Base-by-base conservation (phyloP, 2,113 vertebrate genomes). In the Aegithalos caudatus region DNA sequence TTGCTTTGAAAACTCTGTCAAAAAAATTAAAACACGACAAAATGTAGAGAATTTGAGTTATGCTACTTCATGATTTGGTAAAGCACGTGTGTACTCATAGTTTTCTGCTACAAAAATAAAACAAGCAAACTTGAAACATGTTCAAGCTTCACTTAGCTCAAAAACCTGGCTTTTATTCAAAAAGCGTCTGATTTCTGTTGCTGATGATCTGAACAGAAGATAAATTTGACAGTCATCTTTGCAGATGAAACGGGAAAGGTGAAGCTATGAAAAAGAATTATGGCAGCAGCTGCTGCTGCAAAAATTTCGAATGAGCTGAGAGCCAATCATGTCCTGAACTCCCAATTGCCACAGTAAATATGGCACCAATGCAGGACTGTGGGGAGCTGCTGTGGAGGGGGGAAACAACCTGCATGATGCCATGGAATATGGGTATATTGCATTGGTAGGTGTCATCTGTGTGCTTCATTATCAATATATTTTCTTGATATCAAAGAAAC, bases 251-350 rank as follows among this genome's bases (percentile, higher is more conserved):
- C 20, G 3, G 45, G 94, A 86, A 95, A 91, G 79, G 89, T 94
- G 95, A 96, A 94, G 91, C 95, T 95, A 92, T 97, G 96, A 97
- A 98, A 97, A 97, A 98, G 96, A 96, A 95, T 93, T 94, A 97
- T 85, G 64, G 84, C 89, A 97, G 92, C 96, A 97, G 96, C 95
- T 98, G 96, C 94, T 95, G 83, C 88, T 91, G 93, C 90, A 97
- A 47, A 80, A 97, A 89, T 74, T 33, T 33, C 29, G 27, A 88
- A 51, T 69, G 56, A 89, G 53, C 86, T 29, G 54, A 66, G 38
- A 45, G 58, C 29, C 33, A 61, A 18, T 10, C 40, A 4, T 7
- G 0, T 2, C 28, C 81, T 80, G 88, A 85, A 11, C 62, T 85
- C 38, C 58, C n/a, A 27, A 47, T 11, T 93, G 27, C 61, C 21